Evolutionary conservation across 2,888 invertebrate species (phyloP), one percentile per base, ranked within the genome.

Genomic region (Tenthredo mesomela): DNA sequence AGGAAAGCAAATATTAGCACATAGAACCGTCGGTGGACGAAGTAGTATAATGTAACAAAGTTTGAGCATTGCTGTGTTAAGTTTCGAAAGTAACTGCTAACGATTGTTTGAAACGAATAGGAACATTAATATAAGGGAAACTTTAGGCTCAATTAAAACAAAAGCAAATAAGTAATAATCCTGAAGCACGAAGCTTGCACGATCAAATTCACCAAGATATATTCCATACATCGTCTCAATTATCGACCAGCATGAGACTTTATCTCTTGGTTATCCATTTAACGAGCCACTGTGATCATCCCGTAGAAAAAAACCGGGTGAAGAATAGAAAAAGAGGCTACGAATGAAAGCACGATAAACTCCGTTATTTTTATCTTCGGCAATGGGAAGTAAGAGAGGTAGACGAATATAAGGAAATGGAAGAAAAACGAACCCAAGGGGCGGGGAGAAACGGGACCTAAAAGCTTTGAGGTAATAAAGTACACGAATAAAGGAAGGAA

Each of bases 401-500:
- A 21, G 54, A 54, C 77, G 77, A 40, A 61, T 29, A 61, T 29
- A 80, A 80, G 33, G 65, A n/a, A 43, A 61, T 58, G 40, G 7
- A 61, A 37, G 21, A 40, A 61, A 58, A 65, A 40, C 61, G 25
- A 40, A 65, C 40, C 37, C 61, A 12, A 18, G 58, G 12, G 61
- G 40, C 10, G 61, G 61, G 12, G 29, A 67, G 47, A 33, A 82
- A 40, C 58, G 40, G 80, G 47, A 67, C 37, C 82, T 82, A 50
- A 82, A 82, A 82, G 82, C 82, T 82, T 82, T 70, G 82, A 18
- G 43, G 67, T 82, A 82, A 65, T 82, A 82, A 82, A 82, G 82
- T 82, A 33, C 82, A 82, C 67, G 82, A 40, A 70, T 82, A 82
- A 82, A 47, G 80, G 61, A 18, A 37, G 40, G 61, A 7, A 61